Conservation (phyloP, 2,113 vertebrate species). For the Apaloderma vittatum region DNA sequence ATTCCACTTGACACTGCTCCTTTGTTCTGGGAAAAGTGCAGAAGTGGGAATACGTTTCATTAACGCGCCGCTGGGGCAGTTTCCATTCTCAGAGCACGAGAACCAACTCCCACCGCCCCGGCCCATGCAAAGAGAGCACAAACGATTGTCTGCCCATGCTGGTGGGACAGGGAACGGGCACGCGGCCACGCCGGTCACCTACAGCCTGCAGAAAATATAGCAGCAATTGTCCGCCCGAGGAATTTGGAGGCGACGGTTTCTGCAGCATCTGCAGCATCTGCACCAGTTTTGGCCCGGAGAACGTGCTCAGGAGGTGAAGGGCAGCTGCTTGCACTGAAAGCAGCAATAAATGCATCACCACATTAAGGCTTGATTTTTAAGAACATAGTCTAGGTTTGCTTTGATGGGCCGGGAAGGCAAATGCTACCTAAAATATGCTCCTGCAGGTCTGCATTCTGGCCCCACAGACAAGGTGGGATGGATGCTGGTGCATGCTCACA, state of each 20-base stretch:
- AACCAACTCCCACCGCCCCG: constrained; percentile 59
- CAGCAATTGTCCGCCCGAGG: background rate
- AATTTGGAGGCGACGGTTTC: background rate
- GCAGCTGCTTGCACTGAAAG: background rate
- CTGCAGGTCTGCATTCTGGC: background rate
- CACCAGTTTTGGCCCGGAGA: background rate
- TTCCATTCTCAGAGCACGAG: constrained; percentile 36
- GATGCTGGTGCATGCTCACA: background rate
- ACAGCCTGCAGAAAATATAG: constrained; percentile 1
- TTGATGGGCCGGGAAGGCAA: background rate
- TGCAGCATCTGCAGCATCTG: background rate
- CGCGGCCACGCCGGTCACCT: background rate
- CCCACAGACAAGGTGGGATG: background rate
- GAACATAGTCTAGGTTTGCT: accelerated
- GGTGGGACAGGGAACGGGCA: background rate
- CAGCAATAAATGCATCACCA: background rate
- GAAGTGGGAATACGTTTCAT: constrained; percentile 57
- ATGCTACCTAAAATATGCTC: background rate
- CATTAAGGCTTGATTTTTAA: too few relatives aligned
- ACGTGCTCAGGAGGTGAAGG: accelerated
- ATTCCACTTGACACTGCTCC: constrained; percentile 72
- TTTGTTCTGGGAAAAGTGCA: constrained; percentile 79
- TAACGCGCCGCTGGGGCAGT: background rate
- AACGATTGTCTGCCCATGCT: background rate
- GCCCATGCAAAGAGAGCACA: constrained; percentile 24